phyloP scores from a whole-genome alignment of 2,797 vertebrate genomes.

The Petrocephalus sullivani region DNA sequence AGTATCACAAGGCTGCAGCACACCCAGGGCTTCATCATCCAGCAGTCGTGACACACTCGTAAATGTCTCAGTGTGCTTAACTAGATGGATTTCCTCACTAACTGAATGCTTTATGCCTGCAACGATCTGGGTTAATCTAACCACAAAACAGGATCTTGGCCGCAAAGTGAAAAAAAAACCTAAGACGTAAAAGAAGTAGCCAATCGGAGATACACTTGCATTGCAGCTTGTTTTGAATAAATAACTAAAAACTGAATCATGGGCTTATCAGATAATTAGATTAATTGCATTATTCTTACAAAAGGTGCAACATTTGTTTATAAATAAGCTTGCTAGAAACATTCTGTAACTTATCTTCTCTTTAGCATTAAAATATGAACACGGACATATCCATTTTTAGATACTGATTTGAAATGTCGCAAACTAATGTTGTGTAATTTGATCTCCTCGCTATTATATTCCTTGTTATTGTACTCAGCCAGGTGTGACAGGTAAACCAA shows the following conservation, averaged over 20 bases:
- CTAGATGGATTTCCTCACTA: not conserved
- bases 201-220: not conserved
- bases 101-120: not conserved
- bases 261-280: not conserved
- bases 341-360: not conserved
- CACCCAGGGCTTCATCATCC: not conserved
- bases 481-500: not conserved
- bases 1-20: not conserved
- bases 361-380: not conserved
- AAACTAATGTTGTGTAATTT: not conserved
- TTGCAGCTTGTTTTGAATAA: not conserved
- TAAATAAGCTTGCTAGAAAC: not conserved
- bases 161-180: constrained; percentile 38
- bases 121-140: constrained; percentile 6
- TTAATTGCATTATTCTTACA: not conserved
- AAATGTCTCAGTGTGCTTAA: not conserved
- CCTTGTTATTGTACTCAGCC: not conserved
- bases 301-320: not conserved
- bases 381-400: not conserved
- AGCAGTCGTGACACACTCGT: not conserved
- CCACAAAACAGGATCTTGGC: constrained; percentile 45
- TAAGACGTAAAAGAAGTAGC: not conserved
- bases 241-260: not conserved
- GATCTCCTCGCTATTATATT: not conserved
- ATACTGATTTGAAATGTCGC: not conserved